Conservation (phyloP, 2,888 invertebrate genomes). For the Perdita meconis region DNA sequence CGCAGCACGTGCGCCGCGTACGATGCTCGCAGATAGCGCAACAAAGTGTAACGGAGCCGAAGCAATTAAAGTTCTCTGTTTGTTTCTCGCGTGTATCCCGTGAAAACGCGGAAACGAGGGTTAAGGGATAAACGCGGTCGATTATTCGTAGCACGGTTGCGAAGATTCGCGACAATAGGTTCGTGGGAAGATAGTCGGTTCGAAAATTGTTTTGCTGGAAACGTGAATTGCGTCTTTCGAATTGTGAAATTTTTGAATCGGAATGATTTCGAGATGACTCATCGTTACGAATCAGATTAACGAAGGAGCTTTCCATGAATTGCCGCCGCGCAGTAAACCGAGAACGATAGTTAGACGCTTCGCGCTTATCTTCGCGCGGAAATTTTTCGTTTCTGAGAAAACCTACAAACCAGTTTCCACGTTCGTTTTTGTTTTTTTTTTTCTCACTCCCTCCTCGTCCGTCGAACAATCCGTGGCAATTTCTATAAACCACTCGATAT, state of each 20-base stretch:
- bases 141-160: conserved; percentile 1
- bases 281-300: conserved; percentile 65
- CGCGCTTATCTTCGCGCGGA: conserved; percentile 60
- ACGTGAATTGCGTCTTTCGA: conserved; percentile 23
- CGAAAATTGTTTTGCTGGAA: conserved; percentile 3
- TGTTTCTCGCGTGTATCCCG: conserved; percentile 12
- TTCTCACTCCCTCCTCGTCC: too few species aligned
- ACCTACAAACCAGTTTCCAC: conserved; percentile 35
- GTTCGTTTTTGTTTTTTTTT: conserved; percentile 41
- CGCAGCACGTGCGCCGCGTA: conserved; percentile 35
- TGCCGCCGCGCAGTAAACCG: conserved; percentile 56
- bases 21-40: conserved; percentile 11
- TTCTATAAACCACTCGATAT: conserved; percentile 29
- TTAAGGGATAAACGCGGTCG: not conserved
- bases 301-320: conserved; percentile 65
- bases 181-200: conserved; percentile 27
- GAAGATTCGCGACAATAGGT: not conserved
- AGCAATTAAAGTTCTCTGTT: conserved; percentile 33
- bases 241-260: conserved; percentile 50
- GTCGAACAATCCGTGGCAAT: not conserved
- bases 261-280: conserved; percentile 59
- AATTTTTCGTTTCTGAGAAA: conserved; percentile 67
- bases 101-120: not conserved
- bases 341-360: conserved; percentile 51
- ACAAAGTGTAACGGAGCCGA: conserved; percentile 21